Conservation (phyloP, 2,797 vertebrate species). For the Paedocypris micromegethes region DNA sequence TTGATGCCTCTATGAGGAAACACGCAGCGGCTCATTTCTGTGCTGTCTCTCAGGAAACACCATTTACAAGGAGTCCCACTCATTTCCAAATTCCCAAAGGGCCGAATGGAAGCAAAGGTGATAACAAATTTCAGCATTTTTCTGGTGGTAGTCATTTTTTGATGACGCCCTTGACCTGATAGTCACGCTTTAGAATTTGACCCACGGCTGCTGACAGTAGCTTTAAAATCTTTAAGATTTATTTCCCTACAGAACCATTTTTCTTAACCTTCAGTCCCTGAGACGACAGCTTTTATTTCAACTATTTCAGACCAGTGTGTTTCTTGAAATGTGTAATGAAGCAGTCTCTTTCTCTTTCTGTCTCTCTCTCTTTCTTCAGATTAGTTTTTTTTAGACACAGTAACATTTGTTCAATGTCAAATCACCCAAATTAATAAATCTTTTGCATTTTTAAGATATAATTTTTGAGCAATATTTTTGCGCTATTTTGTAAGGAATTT, state of each 20-base stretch:
- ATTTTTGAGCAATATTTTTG: too few relatives aligned
- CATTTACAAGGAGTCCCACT: constrained; percentile 16
- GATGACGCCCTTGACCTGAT: constrained; percentile 33
- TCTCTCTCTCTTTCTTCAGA: too few relatives aligned
- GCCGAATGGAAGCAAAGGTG: constrained; percentile 5
- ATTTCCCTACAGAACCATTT: constrained; percentile 24
- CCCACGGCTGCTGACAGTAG: constrained; percentile 16
- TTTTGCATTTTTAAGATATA: too few relatives aligned
- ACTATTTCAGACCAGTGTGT: constrained; percentile 18
- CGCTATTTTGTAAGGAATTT: too few relatives aligned
- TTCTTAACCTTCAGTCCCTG: constrained; percentile 2
- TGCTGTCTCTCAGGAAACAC: constrained; percentile 13
- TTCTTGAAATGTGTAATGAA: constrained; percentile 31
- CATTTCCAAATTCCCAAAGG: constrained; percentile 20
- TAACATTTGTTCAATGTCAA: too few relatives aligned
- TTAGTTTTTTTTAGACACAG: too few relatives aligned
- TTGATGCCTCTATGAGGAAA: constrained; percentile 5
- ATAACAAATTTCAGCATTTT: constrained; percentile 21
- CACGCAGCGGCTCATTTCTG: constrained; percentile 1
- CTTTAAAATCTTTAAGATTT: constrained; percentile 23
- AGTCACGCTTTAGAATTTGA: constrained; percentile 32
- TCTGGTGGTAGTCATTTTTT: constrained; percentile 9
- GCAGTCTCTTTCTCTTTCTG: not conserved
- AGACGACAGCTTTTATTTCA: constrained; percentile 20
- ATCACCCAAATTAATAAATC: too few relatives aligned